These are phyloP conservation scores for Eudasyphora cyanicolor DNA, from an alignment of 2,888 invertebrate species.

Conservation along the genomic window DNA sequence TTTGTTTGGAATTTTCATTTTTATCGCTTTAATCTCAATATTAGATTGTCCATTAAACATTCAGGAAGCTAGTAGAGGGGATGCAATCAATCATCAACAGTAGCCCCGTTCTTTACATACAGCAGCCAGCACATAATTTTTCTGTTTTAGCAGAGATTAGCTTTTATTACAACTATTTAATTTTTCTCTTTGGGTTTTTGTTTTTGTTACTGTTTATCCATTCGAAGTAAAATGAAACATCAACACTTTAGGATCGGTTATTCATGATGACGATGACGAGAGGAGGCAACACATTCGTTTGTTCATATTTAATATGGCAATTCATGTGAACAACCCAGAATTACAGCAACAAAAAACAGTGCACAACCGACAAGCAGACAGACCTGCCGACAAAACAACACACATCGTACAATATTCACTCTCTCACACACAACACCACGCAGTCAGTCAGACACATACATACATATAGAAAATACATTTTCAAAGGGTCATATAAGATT, in stretches of 20 bases:
- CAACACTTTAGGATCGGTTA: background rate
- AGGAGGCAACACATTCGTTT: background rate
- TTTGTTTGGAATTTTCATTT: background rate
- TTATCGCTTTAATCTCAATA: no score
- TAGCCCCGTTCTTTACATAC: no score
- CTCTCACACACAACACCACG: background rate
- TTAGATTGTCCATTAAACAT: no score
- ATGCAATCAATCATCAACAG: no score
- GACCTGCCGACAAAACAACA: no score
- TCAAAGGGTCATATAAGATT: slow-evolving; percentile 52
- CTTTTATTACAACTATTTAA: background rate
- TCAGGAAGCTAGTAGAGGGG: no score
- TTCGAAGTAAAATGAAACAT: background rate
- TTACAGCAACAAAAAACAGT: background rate
- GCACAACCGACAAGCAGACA: slow-evolving; percentile 18
- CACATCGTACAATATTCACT: background rate
- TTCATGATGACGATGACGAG: background rate
- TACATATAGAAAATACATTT: slow-evolving; percentile 25
- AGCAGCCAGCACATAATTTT: no score
- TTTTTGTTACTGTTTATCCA: background rate
- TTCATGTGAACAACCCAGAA: background rate
- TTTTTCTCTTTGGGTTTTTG: background rate
- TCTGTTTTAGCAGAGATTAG: background rate
- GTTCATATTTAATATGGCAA: slow-evolving; percentile 26
- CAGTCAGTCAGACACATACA: background rate